Percentiles rank a stretch among this genome's conserved stretches.
These are phyloP conservation scores for Andinoacara biseriatus DNA, from an alignment of 2,113 vertebrate species.

Conservation along the genomic window DNA sequence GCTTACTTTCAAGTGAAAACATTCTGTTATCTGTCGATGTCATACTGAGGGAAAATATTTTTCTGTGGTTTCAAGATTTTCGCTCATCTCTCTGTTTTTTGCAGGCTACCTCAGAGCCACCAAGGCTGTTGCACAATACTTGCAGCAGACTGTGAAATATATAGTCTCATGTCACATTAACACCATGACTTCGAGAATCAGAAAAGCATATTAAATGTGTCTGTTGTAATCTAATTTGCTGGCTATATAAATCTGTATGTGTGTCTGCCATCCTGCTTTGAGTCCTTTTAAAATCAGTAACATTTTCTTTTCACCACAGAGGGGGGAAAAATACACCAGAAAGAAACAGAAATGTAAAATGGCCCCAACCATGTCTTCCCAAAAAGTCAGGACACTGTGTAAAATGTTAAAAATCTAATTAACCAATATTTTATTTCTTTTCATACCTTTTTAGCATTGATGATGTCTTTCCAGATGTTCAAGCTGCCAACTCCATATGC, in stretches of 20 bases:
- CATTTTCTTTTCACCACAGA: neutral
- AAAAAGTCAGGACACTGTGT: neutral
- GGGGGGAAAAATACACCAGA: neutral
- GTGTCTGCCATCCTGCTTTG: neutral
- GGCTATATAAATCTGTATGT: neutral
- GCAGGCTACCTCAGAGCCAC: neutral
- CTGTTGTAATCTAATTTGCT: neutral
- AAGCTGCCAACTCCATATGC: too few relatives aligned
- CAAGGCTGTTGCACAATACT: neutral
- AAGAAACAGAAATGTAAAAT: too few relatives aligned
- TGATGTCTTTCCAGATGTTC: too few relatives aligned
- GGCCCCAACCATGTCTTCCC: neutral
- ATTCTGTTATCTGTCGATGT: constrained; percentile 4
- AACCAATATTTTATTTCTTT: neutral
- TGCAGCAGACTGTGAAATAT: constrained; percentile 35
- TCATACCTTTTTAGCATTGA: too few relatives aligned
- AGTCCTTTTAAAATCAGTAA: neutral
- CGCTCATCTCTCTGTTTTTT: constrained; percentile 22
- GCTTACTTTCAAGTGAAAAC: constrained; percentile 36
- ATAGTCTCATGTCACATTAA: constrained; percentile 16
- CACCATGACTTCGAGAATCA: neutral
- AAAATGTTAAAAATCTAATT: neutral
- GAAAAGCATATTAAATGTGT: neutral
- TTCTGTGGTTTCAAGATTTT: constrained; percentile 6
- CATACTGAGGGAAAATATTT: constrained; percentile 27